phyloP scores from a whole-genome alignment of 1,140 invertebrate genomes.

The Zaprionus vittiger region DNA sequence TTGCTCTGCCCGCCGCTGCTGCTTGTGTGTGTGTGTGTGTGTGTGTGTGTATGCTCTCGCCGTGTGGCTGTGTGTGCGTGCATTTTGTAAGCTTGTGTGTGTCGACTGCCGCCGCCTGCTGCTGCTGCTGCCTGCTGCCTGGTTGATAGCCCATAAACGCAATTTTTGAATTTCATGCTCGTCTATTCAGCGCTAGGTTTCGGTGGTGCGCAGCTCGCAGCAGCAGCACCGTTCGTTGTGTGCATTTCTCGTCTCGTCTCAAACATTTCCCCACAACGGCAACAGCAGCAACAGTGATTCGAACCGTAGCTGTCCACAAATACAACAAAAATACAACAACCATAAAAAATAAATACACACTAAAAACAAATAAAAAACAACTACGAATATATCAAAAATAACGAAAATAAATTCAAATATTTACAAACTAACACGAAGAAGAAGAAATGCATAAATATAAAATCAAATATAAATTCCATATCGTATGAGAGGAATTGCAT shows the following conservation, averaged over 20 bases:
- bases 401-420: slow-evolving; percentile 45
- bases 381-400: slow-evolving; percentile 35
- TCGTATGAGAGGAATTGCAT: slow-evolving; percentile 1
- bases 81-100: slow-evolving; percentile 34
- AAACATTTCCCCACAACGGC: slow-evolving; percentile 49
- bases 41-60: not conserved
- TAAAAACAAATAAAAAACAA: slow-evolving; percentile 18
- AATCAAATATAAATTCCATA: slow-evolving; percentile 36
- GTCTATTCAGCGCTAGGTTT: slow-evolving; percentile 84
- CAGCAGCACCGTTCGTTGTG: slow-evolving; percentile 73
- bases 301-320: slow-evolving; percentile 36
- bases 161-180: slow-evolving; percentile 77
- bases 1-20: slow-evolving; percentile 31
- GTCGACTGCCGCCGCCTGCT: slow-evolving; percentile 43
- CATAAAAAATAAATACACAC: slow-evolving; percentile 6
- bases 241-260: slow-evolving; percentile 74
- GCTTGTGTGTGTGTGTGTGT: slow-evolving; percentile 26
- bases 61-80: slow-evolving; percentile 31
- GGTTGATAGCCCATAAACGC: slow-evolving; percentile 81
- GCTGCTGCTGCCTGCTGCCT: slow-evolving; percentile 14
- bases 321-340: slow-evolving; percentile 33
- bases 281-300: slow-evolving; percentile 41
- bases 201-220: slow-evolving; percentile 83
- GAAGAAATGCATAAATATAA: slow-evolving; percentile 34
- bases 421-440: not conserved